Conservation (phyloP, 1,140 invertebrate species). For the Bombus turneri region DNA sequence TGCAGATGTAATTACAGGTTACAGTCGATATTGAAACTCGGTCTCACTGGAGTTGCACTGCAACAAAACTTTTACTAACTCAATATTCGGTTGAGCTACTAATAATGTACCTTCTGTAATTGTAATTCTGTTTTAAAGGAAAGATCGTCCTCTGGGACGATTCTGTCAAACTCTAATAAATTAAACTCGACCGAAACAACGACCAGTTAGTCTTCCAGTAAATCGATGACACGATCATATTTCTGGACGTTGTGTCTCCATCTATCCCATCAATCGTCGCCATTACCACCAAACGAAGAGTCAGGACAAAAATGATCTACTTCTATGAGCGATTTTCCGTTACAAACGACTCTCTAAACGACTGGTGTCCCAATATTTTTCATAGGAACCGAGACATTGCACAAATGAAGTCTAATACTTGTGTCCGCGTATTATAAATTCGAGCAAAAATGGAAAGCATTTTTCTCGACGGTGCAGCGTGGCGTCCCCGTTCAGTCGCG, state of each 20-base stretch:
- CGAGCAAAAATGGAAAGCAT: slow-evolving; percentile 14
- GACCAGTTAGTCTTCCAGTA: neutral
- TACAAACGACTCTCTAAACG: slow-evolving; percentile 16
- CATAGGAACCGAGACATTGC: neutral
- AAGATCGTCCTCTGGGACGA: neutral
- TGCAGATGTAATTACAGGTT: neutral
- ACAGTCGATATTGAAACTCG: neutral
- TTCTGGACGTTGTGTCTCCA: neutral
- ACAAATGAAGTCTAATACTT: slow-evolving; percentile 25
- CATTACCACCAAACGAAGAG: neutral
- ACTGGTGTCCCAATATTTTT: neutral
- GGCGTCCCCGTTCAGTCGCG: slow-evolving; percentile 6
- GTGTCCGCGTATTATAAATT: slow-evolving; percentile 47
- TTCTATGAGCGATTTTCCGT: neutral
- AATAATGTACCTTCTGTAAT: neutral
- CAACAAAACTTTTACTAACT: neutral
- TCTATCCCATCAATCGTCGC: neutral
- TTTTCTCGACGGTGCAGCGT: neutral
- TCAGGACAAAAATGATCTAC: neutral
- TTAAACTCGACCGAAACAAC: neutral
- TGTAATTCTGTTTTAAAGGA: neutral
- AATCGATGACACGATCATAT: neutral
- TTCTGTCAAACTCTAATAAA: neutral
- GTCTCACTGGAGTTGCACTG: neutral
- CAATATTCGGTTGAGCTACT: neutral